Conservation (phyloP, 2,797 vertebrate species). For the Notoglanidium macrostoma region DNA sequence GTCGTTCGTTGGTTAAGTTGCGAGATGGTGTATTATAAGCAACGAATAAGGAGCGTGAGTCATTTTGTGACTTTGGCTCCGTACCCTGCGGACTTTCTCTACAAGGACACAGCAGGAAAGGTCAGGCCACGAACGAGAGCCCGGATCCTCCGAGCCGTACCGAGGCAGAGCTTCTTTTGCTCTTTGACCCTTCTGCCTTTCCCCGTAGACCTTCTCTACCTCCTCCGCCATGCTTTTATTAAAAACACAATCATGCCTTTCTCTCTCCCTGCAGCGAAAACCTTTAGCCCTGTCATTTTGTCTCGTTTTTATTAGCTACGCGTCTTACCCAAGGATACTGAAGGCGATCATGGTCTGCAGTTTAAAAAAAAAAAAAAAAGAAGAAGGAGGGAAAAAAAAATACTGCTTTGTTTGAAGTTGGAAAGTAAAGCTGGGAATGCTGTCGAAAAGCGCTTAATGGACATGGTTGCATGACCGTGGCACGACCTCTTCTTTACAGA, state of each 20-base stretch:
- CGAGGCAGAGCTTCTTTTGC: conserved; percentile 8
- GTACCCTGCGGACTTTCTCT: conserved; percentile 11
- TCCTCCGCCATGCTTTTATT: conserved; percentile 41
- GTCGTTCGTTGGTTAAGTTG: neutral
- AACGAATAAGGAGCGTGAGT: neutral
- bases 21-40: no score
- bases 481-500: neutral
- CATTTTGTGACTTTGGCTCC: neutral
- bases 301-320: conserved; percentile 53
- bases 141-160: conserved; percentile 4
- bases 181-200: conserved; percentile 7
- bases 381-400: neutral
- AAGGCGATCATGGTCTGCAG: neutral
- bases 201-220: conserved; percentile 29
- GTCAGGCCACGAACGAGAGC: conserved; percentile 26
- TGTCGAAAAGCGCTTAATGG: conserved; percentile 11
- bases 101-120: conserved; percentile 37
- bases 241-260: conserved; percentile 49
- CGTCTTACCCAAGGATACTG: conserved; percentile 35
- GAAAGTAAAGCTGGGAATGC: conserved; percentile 4
- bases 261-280: conserved; percentile 34
- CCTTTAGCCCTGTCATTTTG: conserved; percentile 60
- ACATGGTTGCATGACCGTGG: neutral
- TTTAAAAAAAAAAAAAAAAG: neutral
- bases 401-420: conserved; percentile 18